A percentile compares a stretch with the other conserved stretches of the same genome.
phyloP scores from a whole-genome alignment of 2,797 vertebrate genomes.

The Nyctibius grandis region DNA sequence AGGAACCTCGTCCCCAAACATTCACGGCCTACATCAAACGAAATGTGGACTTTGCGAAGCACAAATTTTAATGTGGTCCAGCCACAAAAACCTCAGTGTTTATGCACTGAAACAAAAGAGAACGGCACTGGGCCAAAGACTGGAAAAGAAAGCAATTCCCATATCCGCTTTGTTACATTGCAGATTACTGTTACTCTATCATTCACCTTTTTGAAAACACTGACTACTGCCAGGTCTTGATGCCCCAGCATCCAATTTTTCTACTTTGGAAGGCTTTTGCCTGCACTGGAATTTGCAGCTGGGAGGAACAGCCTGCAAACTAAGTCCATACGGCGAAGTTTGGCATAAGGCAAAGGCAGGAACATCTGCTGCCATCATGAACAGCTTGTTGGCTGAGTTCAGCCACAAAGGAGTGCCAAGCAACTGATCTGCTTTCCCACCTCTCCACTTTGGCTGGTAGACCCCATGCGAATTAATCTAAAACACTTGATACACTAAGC shows the following conservation, averaged over 20 bases:
- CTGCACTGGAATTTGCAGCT: constrained; percentile 35
- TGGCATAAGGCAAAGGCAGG: neutral
- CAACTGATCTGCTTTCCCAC: neutral
- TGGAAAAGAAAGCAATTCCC: neutral
- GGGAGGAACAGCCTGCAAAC: neutral
- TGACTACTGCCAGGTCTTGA: neutral
- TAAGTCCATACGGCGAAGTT: neutral
- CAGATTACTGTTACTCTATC: neutral
- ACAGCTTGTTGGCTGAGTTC: neutral
- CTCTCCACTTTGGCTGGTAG: neutral
- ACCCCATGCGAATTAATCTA: neutral
- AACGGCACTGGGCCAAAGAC: neutral
- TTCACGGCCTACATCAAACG: neutral
- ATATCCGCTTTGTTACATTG: neutral
- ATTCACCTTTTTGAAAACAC: neutral
- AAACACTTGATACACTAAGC: neutral
- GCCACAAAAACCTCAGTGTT: neutral
- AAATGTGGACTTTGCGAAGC: neutral
- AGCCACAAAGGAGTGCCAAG: neutral
- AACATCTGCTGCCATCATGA: neutral
- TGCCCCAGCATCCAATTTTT: neutral
- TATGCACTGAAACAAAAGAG: neutral
- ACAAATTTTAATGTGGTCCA: neutral
- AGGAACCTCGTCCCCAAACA: neutral
- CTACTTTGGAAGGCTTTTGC: neutral